Base-by-base conservation (phyloP, 2,797 vertebrate species). In the Clarias laeviceps region DNA sequence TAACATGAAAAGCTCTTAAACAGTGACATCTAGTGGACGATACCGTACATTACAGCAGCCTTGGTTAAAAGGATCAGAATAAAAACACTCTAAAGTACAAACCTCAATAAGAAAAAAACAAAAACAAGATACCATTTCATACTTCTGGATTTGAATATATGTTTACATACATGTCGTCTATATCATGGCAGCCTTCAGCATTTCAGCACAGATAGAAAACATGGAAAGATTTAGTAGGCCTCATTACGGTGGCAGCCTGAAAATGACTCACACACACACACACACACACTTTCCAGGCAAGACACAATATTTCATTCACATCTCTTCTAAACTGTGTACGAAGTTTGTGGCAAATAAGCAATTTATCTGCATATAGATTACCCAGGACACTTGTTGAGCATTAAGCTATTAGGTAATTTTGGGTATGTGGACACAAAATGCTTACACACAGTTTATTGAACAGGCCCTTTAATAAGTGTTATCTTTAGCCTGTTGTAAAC, bases 201-300 rank as follows among this genome's bases (percentile, higher is more conserved):
- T 59, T 68, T 56, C 22, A 27, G 50, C 84, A 9, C 27, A 77
- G 70, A 66, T 80, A 82, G 34, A 56, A 84, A 76, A 88, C 86
- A 81, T 85, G 72, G 86, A 82, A 83, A 80, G 77, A 89, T 89
- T 93, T 91, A 91, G 87, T 84, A 32, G 73, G 88, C 86, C 90
- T 91, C 91, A 92, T 93, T 91, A 91, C 88, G 85, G 88, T 84
- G 14, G 82, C 68, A 83, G 83, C 87, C 89, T 89, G 87, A 91
- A 91, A 92, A 92, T 87, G 88, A 91, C 90, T 91, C 89, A 88
- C 90, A 73, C 57, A 50, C 45, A 45, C 37, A 37, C 37, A 40
- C 89, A 88, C 90, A 76, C 57, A 64, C 82, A 82, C 85, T 88
- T 85, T 87, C 88, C 84, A 90, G 86, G 80, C 83, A 74, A 90